Base-by-base conservation (phyloP, 2,888 invertebrate genomes). In the Mythimna albipuncta region DNA sequence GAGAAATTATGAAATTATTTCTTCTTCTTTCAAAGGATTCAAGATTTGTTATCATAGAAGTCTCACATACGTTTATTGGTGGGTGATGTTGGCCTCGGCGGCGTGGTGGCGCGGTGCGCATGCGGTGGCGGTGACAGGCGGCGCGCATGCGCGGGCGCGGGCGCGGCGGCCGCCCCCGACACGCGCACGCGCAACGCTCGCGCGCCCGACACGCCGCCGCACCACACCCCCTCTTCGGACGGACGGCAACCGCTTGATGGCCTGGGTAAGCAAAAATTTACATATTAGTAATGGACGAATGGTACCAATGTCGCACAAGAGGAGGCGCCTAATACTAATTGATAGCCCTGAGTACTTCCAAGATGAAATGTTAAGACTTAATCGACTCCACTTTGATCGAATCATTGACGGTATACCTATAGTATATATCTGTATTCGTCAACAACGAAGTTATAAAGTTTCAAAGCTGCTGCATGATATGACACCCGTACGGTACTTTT, bases 231-330 rank as follows among this genome's bases (percentile, higher is more conserved):
- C 72, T 94, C 94, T 64, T 93, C 94, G 0, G 92, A 87, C 11
- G 95, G 94, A 2, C 95, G 93, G 79, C 95, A 93, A 16, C 95
- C 94, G 79, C 94, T 94, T 9, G 95, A 94, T 6, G 96, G 95
- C 84, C 96, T 96, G 89, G 9, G 50, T 35, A 64, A 72, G 19
- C 70, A 59, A 52, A 52, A 0, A 26, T 19, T 11, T 1, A 50
- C 16, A 59, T 13, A 19, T 35, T 6, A 57, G 9, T 57, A 47
- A 47, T 19, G 11, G 41, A 44, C 41, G 6, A 54, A 26, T 54
- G 10, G 41, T 11, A 10, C 41, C 11, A 2, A 41, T 44, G 11
- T 11, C 11, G 4, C 41, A 44, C 11, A 44, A 11, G 11, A 38
- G 41, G 41, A 44, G 41, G 41, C 11, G 41, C 41, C 10, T 11